Evolutionary conservation across 2,888 invertebrate genomes (phyloP).

Genomic region (Polymixis flavicincta): DNA sequence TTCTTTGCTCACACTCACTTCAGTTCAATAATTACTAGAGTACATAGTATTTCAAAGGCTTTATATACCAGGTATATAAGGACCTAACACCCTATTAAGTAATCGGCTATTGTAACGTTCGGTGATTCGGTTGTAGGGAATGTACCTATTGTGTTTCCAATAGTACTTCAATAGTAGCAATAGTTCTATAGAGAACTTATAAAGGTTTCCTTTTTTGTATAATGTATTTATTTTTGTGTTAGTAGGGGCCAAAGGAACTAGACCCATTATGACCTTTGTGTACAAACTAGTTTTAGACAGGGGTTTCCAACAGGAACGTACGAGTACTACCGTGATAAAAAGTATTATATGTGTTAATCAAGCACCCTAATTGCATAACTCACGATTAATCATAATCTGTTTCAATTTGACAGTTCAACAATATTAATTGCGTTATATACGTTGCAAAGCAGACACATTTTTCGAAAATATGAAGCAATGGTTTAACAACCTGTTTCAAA

Average conservation of each 20-base stretch:
- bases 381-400: too few relatives aligned
- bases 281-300: background rate
- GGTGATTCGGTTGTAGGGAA: slow-evolving; percentile 13
- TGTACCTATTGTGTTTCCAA: slow-evolving; percentile 41
- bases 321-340: too few relatives aligned
- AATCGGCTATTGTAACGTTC: slow-evolving; percentile 41
- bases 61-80: slow-evolving; percentile 33
- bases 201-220: slow-evolving; percentile 29
- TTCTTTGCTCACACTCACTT: background rate
- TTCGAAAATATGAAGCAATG: too few relatives aligned
- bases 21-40: slow-evolving; percentile 22
- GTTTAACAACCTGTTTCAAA: too few relatives aligned
- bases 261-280: background rate
- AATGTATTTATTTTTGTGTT: slow-evolving; percentile 29
- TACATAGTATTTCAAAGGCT: slow-evolving; percentile 24
- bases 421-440: too few relatives aligned
- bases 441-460: too few relatives aligned
- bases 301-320: too few relatives aligned
- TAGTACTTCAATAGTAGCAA: slow-evolving; percentile 47
- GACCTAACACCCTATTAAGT: slow-evolving; percentile 26
- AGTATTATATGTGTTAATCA: too few relatives aligned
- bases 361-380: too few relatives aligned
- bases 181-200: slow-evolving; percentile 18
- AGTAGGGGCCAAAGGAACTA: background rate
- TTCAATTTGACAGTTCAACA: too few relatives aligned